Base-by-base conservation (phyloP, 1,140 invertebrate species). In the Zaprionus kolodkinae region DNA sequence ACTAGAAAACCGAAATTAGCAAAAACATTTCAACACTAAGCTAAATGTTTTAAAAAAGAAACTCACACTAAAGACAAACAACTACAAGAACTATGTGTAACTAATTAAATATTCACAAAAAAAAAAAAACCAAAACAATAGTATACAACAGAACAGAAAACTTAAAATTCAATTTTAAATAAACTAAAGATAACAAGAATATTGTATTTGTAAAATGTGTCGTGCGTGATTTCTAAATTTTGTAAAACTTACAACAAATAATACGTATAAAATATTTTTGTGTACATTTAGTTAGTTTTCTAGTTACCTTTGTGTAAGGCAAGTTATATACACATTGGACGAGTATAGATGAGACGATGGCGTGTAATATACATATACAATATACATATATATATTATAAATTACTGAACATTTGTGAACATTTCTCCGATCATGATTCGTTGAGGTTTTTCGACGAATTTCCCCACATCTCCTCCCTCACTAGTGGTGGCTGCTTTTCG, bases 201-300 rank as follows among this genome's bases (percentile, higher is more conserved):
- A 72, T 78, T 83, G 79, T 87, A 65, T 79, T 74, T 78, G 84
- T 87, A 60, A 70, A 87, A 74, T 88, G 79, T 86, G 84, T 88
- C 78, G 83, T 87, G 77, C 67, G 83, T 87, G 79, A 87, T 83
- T 83, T 79, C 69, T 66, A 83, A 83, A 77, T 79, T 88, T 83
- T 88, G 55, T 72, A 87, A 83, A 79, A 57, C 64, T 73, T 63
- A 66, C 45, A 72, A 43, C 45, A 38, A 45, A 36, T 57, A 66
- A 50, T 62, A 69, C 59, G 52, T 68, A 56, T 40, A 36, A 40
- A 64, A 75, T 75, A 72, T 67, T 67, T 66, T 76, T 76, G 69
- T 76, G 74, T 76, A 76, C 36, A 72, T 66, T 72, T 72, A 67
- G 69, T 85, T 85, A 85, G 78, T 78, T 85, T 74, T 81, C 81